A percentile compares a stretch with the other conserved stretches of the same genome.
Evolutionary conservation across 2,113 vertebrate species (phyloP).

Genomic region (Tachysurus vachellii): DNA sequence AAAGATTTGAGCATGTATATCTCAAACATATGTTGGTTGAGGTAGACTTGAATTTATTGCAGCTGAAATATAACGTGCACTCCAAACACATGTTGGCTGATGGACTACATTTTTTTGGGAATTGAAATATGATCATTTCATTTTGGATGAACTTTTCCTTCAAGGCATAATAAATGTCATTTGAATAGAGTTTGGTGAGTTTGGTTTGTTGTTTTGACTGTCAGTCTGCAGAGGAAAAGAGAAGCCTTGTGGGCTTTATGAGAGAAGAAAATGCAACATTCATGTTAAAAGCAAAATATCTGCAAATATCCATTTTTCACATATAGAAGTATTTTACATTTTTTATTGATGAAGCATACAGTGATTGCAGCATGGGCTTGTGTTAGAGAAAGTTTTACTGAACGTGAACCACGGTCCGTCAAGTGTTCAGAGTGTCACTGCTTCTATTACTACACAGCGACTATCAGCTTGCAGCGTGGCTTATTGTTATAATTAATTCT

Average conservation of each 20-base stretch:
- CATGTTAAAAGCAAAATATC: too few relatives aligned
- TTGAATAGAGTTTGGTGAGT: too few relatives aligned
- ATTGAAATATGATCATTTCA: too few relatives aligned
- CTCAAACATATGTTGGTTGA: neutral
- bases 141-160: too few relatives aligned
- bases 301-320: too few relatives aligned
- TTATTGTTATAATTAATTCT: conserved; percentile 35
- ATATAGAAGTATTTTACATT: too few relatives aligned
- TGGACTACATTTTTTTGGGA: neutral
- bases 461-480: neutral
- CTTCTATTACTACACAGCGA: neutral
- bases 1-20: neutral
- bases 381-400: conserved; percentile 22
- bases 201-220: too few relatives aligned
- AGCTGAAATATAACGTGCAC: neutral
- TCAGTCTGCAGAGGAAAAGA: too few relatives aligned
- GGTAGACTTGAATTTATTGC: neutral
- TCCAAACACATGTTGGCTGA: neutral
- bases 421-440: conserved; percentile 34
- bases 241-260: too few relatives aligned
- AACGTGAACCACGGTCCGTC: conserved; percentile 13
- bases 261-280: too few relatives aligned
- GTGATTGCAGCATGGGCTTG: neutral
- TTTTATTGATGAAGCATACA: too few relatives aligned
- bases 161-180: too few relatives aligned